Evolutionary conservation across 2,113 vertebrate genomes (phyloP), one percentile per base, ranked within the genome.

Genomic region (Rafetus swinhoei): DNA sequence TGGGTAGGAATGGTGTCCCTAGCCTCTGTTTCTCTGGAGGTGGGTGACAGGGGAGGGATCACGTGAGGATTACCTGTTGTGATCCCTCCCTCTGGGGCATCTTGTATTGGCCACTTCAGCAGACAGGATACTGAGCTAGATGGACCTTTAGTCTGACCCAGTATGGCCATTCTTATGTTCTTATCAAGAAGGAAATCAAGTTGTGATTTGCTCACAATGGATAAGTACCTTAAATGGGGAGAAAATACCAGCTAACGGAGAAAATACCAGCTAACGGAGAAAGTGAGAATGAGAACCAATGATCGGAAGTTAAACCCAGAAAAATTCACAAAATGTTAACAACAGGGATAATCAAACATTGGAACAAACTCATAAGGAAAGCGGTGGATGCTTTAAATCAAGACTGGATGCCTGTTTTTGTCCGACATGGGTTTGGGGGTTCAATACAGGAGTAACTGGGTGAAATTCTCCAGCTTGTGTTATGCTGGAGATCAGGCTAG

Each of bases 341-440:
- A 69, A n/a, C n/a, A 25, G 32, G 32, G 32, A n/a, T n/a, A n/a
- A 69, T 32, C 32, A 69, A 69, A 15, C 13, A n/a, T 9, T 69
- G 65, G 65, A 69, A 69, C 65, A 69, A 69, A 69, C 65, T n/a
- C 14, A 7, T 15, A 69, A 69, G 65, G 32, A n/a, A 69, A 69
- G 65, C 16, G 65, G 29, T 69, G 32, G 32, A n/a, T 29, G 32
- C 81, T 81, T 88, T 95, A 94, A 95, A 95, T 96, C 92, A 93
- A 56, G 21, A 0, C 53, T 87, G 82, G 95, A 91, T 95, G 90
- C 72, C 35, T 14, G 1, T 18, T 93, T 84, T 53, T 86, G 93
- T 95, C 92, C 95, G 90, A 95, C 11, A 32, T 69, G 86, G 95
- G 77, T 91, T 91, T 89, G 4, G 86, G 84, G 55, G 91, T 94